These are phyloP conservation scores for Rhinichthys osculus DNA, from an alignment of 2,797 vertebrate species.

Conservation along the genomic window DNA sequence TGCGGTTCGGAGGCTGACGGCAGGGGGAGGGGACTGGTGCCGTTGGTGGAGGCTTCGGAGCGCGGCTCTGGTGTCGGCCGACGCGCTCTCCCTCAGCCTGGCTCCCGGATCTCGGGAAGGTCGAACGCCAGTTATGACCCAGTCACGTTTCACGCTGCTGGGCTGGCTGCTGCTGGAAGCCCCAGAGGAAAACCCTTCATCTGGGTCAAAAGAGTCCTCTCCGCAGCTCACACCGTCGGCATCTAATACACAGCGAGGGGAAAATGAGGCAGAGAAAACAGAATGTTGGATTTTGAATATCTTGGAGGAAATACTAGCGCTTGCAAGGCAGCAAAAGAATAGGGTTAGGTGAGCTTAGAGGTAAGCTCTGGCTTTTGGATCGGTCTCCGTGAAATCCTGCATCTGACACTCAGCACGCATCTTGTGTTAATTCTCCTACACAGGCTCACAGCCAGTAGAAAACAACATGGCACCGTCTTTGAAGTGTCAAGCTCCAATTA, in stretches of 20 bases:
- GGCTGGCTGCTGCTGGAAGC: conserved; percentile 98
- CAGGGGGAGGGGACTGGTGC: conserved; percentile 76
- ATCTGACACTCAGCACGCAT: conserved; percentile 25
- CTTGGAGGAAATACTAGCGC: conserved; percentile 13
- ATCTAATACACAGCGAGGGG: conserved; percentile 73
- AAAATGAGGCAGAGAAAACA: not conserved
- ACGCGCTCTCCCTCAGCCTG: conserved; percentile 62
- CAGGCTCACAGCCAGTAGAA: not conserved
- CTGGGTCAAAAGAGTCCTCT: conserved; percentile 94
- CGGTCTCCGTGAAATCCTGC: not conserved
- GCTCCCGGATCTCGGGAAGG: conserved; percentile 70
- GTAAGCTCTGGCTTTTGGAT: conserved; percentile 16
- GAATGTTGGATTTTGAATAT: conserved; percentile 8
- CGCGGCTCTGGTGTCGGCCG: conserved; percentile 60
- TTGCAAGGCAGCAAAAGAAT: conserved; percentile 33
- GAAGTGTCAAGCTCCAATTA: conserved; percentile 8
- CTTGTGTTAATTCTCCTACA: conserved; percentile 11
- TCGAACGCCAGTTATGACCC: conserved; percentile 73
- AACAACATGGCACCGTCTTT: conserved; percentile 15
- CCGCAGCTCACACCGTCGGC: conserved; percentile 89
- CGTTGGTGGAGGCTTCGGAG: conserved; percentile 76
- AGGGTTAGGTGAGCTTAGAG: conserved; percentile 10
- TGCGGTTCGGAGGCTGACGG: conserved; percentile 81
- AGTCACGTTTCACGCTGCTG: conserved; percentile 80
- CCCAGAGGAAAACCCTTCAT: conserved; percentile 99